Evolutionary conservation across 2,797 vertebrate species (phyloP), one percentile per base, ranked within the genome.

Genomic region (Oreonectes daqikongensis): DNA sequence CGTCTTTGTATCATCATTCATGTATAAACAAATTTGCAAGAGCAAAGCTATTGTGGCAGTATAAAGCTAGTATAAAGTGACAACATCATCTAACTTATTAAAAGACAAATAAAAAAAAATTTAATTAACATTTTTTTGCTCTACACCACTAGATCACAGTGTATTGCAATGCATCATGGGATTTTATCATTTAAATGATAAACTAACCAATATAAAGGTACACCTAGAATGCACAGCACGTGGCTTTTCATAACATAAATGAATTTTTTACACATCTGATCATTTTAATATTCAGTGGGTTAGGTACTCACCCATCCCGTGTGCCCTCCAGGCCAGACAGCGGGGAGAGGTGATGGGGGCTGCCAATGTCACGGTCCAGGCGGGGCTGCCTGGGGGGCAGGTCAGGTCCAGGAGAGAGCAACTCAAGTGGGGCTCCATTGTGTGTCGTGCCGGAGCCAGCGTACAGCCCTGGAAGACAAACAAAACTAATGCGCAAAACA

Each of bases 381-480:
- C 93, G 86, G 80, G 94, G 93, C 69, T 93, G 94, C 67, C 94
- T 90, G 59, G 94, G 85, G 65, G 94, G 86, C 79, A 95, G 84
- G 30, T 96, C 94, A 0, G 92, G 86, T 77, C 89, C 84, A 46
- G 94, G 74, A 1, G 94, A 88, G 82, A 96, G 90, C 77, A 96
- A 85, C 80, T 93, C 93, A 32, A 94, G 86, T 22, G 93, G 86
- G 75, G 91, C 84, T 30, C 94, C 90, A 0, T 92, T 95, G 71
- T 94, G 95, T 84, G 90, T 92, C 80, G 87, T 82, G 82, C 92
- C 88, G 86, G 95, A 94, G 87, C 93, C 93, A 50, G 92, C 84
- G 84, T 95, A 98, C 87, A 97, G 86, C 82, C 96, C 97, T 99
- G 92, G 85, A 89, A 95, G 90, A 92, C 88, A 95, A 93, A 93